A percentile compares a stretch with the other conserved stretches of the same genome.
Conservation (phyloP, 2,888 invertebrate species). For the Ichneumoninae sp. region DNA sequence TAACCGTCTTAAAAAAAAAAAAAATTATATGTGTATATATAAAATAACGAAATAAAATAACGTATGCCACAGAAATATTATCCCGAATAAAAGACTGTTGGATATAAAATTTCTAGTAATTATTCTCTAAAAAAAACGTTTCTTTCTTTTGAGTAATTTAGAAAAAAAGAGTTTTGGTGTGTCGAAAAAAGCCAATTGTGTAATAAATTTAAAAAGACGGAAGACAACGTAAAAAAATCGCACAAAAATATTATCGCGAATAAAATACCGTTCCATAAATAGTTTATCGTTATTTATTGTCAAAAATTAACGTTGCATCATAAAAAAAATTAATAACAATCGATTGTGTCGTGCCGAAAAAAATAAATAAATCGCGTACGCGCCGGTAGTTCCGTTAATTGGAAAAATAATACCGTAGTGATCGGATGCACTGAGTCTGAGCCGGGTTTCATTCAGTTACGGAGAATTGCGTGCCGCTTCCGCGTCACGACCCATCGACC, state of each 20-base stretch:
- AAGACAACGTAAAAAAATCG: no score
- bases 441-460: slow-evolving; percentile 59
- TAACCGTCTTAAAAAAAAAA: not conserved
- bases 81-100: no score
- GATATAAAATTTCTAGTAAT: no score
- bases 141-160: no score
- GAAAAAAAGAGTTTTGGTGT: no score
- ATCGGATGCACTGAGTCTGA: slow-evolving; percentile 23
- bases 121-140: no score
- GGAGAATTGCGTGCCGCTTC: slow-evolving; percentile 59
- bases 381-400: slow-evolving; percentile 36
- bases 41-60: no score
- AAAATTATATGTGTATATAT: no score
- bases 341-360: slow-evolving; percentile 7
- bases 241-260: no score
- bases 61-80: no score
- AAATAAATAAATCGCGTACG: not conserved
- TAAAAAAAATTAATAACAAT: not conserved
- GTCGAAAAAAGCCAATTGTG: no score
- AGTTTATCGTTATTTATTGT: not conserved
- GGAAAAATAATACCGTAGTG: slow-evolving; percentile 2
- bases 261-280: not conserved
- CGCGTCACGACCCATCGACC: slow-evolving; percentile 65
- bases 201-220: no score
- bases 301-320: not conserved